Conservation (phyloP, 2,888 invertebrate genomes). For the Heliconius hortense region DNA sequence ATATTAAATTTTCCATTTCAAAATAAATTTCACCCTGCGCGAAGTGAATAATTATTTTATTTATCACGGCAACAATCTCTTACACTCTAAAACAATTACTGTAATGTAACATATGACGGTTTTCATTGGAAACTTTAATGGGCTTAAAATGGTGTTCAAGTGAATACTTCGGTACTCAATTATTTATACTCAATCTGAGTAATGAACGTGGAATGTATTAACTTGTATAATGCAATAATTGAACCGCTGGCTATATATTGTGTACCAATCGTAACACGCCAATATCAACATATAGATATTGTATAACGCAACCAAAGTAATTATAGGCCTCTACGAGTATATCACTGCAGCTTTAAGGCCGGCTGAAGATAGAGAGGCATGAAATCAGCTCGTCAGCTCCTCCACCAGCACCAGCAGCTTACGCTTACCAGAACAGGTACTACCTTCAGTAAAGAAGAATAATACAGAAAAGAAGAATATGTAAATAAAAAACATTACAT, state of each 20-base stretch:
- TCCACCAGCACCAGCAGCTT: neutral
- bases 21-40: neutral
- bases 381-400: neutral
- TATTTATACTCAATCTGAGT: slow-evolving; percentile 21
- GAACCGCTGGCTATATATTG: neutral
- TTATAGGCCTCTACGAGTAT: too few relatives aligned
- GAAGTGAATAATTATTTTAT: neutral
- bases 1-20: neutral
- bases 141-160: slow-evolving; percentile 6
- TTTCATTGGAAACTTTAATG: slow-evolving; percentile 20
- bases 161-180: slow-evolving; percentile 16
- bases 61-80: slow-evolving; percentile 5
- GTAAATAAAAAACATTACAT: too few relatives aligned
- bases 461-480: too few relatives aligned
- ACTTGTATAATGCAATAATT: neutral
- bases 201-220: neutral
- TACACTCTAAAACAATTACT: slow-evolving; percentile 15
- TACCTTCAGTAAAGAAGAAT: too few relatives aligned
- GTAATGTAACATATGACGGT: slow-evolving; percentile 3
- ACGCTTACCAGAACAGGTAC: neutral
- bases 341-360: neutral
- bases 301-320: too few relatives aligned
- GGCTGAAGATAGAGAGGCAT: neutral
- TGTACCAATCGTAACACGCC: too few relatives aligned
- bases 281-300: too few relatives aligned